phyloP scores from a whole-genome alignment of 2,113 vertebrate genomes.

The Phrynosoma platyrhinos region DNA sequence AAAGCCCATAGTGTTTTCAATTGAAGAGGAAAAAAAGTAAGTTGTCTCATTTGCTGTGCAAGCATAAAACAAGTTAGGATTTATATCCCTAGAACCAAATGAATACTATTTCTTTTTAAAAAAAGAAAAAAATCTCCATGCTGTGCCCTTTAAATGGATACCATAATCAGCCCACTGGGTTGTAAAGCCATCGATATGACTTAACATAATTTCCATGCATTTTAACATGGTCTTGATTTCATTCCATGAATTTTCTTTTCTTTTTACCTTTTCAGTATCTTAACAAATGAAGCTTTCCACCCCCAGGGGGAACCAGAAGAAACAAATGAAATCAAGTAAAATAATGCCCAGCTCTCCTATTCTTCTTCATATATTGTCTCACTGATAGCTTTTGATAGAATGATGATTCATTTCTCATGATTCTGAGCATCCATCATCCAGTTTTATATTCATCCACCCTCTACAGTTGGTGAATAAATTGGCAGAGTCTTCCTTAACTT shows the following conservation, averaged over 20 bases:
- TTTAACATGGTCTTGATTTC: neutral
- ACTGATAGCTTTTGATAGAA: neutral
- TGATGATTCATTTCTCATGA: conserved; percentile 39
- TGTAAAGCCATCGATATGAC: neutral
- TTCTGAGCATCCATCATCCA: conserved; percentile 43
- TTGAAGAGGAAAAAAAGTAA: too few relatives aligned
- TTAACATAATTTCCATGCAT: neutral
- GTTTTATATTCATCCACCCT: neutral
- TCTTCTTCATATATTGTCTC: neutral
- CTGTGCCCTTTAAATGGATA: neutral
- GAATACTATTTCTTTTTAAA: neutral
- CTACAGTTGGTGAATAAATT: conserved; percentile 43
- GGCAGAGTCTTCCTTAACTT: conserved; percentile 34
- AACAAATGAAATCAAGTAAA: neutral
- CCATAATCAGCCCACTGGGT: neutral
- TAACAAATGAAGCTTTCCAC: neutral
- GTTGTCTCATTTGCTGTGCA: too few relatives aligned
- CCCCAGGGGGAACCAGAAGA: neutral
- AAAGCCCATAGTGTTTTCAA: too few relatives aligned
- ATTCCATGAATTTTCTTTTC: neutral
- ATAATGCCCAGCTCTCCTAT: neutral
- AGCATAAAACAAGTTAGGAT: too few relatives aligned
- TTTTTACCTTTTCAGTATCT: neutral
- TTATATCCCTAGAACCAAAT: neutral
- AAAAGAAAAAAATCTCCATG: neutral